phyloP scores from a whole-genome alignment of 2,888 invertebrate genomes.

The Drosophila siamana region DNA sequence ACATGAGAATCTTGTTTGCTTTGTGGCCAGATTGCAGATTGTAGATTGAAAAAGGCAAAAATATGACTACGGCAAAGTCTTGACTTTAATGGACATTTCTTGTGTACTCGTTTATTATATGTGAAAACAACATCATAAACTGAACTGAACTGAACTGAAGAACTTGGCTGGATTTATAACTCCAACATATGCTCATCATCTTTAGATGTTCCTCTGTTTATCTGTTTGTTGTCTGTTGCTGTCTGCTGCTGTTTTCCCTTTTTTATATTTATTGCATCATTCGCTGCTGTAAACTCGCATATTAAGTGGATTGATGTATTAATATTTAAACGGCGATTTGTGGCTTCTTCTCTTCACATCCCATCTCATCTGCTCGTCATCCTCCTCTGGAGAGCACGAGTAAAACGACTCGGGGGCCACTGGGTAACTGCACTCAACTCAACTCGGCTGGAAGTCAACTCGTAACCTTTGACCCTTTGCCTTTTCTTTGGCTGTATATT shows the following conservation, averaged over 20 bases:
- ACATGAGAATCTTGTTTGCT: constrained; percentile 32
- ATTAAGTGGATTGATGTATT: constrained; percentile 85
- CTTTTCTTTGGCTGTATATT: constrained; percentile 28
- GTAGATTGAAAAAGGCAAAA: constrained; percentile 11
- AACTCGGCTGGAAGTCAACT: constrained; percentile 2
- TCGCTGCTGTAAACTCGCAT: constrained; percentile 79
- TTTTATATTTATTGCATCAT: constrained; percentile 79
- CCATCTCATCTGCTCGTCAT: constrained; percentile 18
- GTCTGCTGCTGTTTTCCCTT: constrained; percentile 30
- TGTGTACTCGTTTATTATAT: constrained; percentile 23
- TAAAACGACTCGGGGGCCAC: constrained; percentile 38
- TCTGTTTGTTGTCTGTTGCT: neutral
- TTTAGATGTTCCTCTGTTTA: constrained; percentile 1
- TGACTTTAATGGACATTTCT: constrained; percentile 28
- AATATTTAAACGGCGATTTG: constrained; percentile 85
- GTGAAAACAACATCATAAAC: constrained; percentile 34
- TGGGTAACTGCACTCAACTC: constrained; percentile 26
- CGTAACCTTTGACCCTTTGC: constrained; percentile 62
- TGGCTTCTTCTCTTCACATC: constrained; percentile 71
- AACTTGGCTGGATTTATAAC: constrained; percentile 25
- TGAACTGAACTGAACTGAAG: constrained; percentile 6
- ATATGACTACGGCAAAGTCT: neutral
- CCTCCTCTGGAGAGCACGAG: constrained; percentile 22
- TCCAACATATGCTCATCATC: constrained; percentile 40
- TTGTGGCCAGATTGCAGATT: constrained; percentile 40